These are phyloP conservation scores for Synergus itoensis DNA, from an alignment of 2,888 invertebrate species.

Conservation along the genomic window DNA sequence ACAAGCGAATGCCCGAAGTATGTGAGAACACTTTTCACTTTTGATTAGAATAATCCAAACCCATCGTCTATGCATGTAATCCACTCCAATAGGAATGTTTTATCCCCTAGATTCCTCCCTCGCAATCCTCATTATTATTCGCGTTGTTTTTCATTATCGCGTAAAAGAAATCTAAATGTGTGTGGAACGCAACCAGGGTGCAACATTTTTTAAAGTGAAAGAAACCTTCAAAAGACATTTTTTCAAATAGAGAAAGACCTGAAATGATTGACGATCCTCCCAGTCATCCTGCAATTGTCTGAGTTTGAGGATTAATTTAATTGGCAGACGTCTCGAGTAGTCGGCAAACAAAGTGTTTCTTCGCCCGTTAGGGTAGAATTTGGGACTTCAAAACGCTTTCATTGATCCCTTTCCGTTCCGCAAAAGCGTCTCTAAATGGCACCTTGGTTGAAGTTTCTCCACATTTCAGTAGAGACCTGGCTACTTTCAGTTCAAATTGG, in stretches of 20 bases:
- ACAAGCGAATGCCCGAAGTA: slow-evolving; percentile 17
- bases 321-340: slow-evolving; percentile 71
- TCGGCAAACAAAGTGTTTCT: slow-evolving; percentile 61
- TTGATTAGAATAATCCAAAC: slow-evolving; percentile 35
- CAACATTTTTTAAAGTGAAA: background rate
- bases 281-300: slow-evolving; percentile 9
- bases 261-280: background rate
- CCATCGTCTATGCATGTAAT: slow-evolving; percentile 12
- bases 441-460: slow-evolving; percentile 52
- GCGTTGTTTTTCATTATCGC: slow-evolving; percentile 31
- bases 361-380: slow-evolving; percentile 37
- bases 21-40: slow-evolving; percentile 29
- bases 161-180: slow-evolving; percentile 10
- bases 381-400: slow-evolving; percentile 16
- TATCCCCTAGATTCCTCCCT: slow-evolving; percentile 31
- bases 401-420: slow-evolving; percentile 35
- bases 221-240: background rate
- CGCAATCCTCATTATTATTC: slow-evolving; percentile 33
- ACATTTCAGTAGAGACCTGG: slow-evolving; percentile 64
- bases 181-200: background rate
- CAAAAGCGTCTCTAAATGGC: slow-evolving; percentile 9
- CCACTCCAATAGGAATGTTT: slow-evolving; percentile 27
- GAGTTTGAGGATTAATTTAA: slow-evolving; percentile 63
- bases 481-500: slow-evolving; percentile 62
- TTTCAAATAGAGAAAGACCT: no score